Base-by-base conservation (phyloP, 2,888 invertebrate genomes). In the Perizoma flavofasciatum region DNA sequence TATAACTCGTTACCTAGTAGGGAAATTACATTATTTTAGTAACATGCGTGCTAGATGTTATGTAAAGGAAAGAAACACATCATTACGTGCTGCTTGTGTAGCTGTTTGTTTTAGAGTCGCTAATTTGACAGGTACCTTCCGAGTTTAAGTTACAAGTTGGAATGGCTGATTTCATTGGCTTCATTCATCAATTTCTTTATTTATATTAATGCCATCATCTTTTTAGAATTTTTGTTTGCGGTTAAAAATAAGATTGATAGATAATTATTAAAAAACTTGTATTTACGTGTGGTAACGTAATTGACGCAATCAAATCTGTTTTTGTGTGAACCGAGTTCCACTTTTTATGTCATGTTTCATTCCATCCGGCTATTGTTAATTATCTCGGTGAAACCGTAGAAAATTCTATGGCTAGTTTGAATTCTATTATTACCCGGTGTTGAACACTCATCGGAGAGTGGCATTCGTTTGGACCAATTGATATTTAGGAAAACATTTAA, bases 301-400 rank as follows among this genome's bases (percentile, higher is more conserved):
- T 41, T 22, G 5, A 49, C 49, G 35, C 3, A 46, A 45, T 34
- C 32, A 34, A 45, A 52, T 57, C 32, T 49, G 47, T 58, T 53
- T 56, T 59, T 55, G 47, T 56, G 47, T 56, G 51, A 55, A 7
- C 44, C 10, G 35, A 49, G 47, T 61, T 52, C 52, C 55, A 62
- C 61, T 63, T 69, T 67, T 66, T 69, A 47, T 60, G 51, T 40
- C 37, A 64, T 61, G 58, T 65, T 68, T 59, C 65, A 64, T 66
- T 70, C 58, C 72, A 70, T 82, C 78, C 79, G 80, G 76, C 70
- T 68, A 73, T 82, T 81, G 82, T 81, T 66, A 58, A 78, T 79
- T 77, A 75, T 71, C 59, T 59, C 35, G n/a, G 59, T 65, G 61
- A 57, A 67, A 67, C 66, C 66, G 65, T 63, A 47, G 52, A 62